Base-by-base conservation (phyloP, 1,140 invertebrate species). In the Scaptomyza montana region DNA sequence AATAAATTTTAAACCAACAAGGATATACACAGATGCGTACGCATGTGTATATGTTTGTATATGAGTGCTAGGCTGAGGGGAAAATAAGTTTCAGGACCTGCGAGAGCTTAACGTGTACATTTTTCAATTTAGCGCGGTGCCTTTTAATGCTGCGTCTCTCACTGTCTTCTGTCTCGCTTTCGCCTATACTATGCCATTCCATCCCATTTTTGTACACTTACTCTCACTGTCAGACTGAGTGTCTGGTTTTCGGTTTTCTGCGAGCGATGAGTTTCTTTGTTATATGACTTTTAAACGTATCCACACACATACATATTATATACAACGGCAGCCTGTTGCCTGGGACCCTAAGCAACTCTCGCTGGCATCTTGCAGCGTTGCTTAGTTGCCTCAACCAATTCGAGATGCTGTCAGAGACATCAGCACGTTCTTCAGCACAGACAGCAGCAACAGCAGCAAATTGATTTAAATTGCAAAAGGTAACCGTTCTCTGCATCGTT, bases 71-170 rank as follows among this genome's bases (percentile, higher is more conserved):
- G 55, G 49, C 50, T 28, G 45, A 46, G 5, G 30, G 43, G 21
- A 2, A 4, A 25, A 25, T 25, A 25, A 25, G 25, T 12, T 12
- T 25, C 57, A 33, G 65, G 19, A 10, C 60, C 46, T 36, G 67
- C 50, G 61, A 39, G 54, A 66, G 62, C 69, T 66, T 51, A 72
- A 51, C 55, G 41, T 59, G 54, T 47, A 59, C 54, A 51, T 30
- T 72, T 66, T 72, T 72, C 69, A 72, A 72, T 72, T 66, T 72
- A 72, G 59, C 63, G 54, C 69, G 46, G 39, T 59, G 63, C 55
- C 47, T 66, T 72, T 72, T n/a, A 59, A 56, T 71, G 53, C 28
- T 64, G 3, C 55, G 36, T 39, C 47, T 25, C 13, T 61, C n/a
- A 8, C 57, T 30, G 39, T 56, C 43, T 16, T 36, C 28, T 25